Evolutionary conservation across 1,140 invertebrate species (phyloP), one percentile per base, ranked within the genome.

Genomic region (Aethina tumida): DNA sequence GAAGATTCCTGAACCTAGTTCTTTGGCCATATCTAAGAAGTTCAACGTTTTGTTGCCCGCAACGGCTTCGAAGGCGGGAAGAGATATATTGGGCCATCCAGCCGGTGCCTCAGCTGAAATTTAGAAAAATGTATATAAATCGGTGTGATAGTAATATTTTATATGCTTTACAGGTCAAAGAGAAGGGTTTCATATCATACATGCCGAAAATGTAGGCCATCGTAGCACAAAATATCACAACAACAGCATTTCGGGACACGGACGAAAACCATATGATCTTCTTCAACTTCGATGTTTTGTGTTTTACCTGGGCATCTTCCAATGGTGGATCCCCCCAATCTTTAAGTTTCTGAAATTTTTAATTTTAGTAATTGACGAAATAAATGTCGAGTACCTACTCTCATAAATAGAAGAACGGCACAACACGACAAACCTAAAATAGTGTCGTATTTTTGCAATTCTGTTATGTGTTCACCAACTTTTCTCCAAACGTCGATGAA

Each of bases 241-340:
- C 69, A 14, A 86, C 69, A 3, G 82, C 84, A 58, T 89, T 89
- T 25, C 84, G 69, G 12, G 76, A 75, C 1, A 81, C 76, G 20
- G 72, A 75, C 31, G 79, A 37, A 35, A 80, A 66, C 75, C 79
- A 83, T 38, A 79, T 47, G 1, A 64, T 49, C 41, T 69, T 71
- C 22, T 65, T 75, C 5, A 70, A 34, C 26, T 9, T 35, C n/a
- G 28, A 35, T 24, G 28, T 17, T 33, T 63, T 35, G n/a, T 31
- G 16, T 13, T 21, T 5, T 17, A 20, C 24, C 27, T 44, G 26
- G 21, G 33, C 22, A 33, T 39, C 41, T 15, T 38, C 22, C 24
- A 52, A 32, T 18, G 47, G 46, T 20, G 43, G 49, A 21, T 17
- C 39, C 15, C 50, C 49, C 24, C 44, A 52, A 30, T 58, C 50